A percentile compares a stretch with the other conserved stretches of the same genome.
These are phyloP conservation scores for Lateolabrax maculatus DNA, from an alignment of 2,797 vertebrate genomes.

Conservation along the genomic window DNA sequence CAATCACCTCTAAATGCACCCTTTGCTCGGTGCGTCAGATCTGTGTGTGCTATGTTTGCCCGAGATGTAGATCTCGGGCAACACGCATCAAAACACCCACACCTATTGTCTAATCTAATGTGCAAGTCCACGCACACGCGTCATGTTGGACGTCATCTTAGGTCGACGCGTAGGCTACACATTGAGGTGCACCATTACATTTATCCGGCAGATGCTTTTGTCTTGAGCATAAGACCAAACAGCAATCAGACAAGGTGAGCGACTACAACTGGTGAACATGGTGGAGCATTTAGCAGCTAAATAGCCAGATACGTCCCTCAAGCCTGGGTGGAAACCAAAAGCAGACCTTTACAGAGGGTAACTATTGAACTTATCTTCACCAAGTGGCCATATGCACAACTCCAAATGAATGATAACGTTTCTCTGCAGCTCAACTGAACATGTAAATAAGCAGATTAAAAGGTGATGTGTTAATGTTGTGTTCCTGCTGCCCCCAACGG, in stretches of 20 bases:
- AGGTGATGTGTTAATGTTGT: neutral
- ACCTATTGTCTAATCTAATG: neutral
- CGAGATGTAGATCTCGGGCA: neutral
- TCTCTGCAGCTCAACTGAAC: neutral
- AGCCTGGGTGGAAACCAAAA: neutral
- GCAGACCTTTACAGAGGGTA: neutral
- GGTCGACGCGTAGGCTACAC: neutral
- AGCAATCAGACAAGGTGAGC: neutral
- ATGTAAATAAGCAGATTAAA: too few relatives aligned
- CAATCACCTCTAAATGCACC: neutral
- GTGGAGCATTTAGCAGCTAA: neutral
- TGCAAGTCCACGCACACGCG: neutral
- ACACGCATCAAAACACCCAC: neutral
- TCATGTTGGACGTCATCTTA: neutral
- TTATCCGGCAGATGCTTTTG: neutral
- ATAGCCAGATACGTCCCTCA: neutral
- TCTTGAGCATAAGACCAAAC: neutral
- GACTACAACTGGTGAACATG: neutral
- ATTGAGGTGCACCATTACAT: neutral
- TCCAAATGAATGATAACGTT: neutral
- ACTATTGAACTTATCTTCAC: neutral
- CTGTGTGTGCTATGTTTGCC: too few relatives aligned
- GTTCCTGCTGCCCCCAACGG: neutral
- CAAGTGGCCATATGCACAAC: neutral
- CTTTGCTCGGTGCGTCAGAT: neutral